Base-by-base conservation (phyloP, 2,797 vertebrate genomes). In the Microcaecilia unicolor region DNA sequence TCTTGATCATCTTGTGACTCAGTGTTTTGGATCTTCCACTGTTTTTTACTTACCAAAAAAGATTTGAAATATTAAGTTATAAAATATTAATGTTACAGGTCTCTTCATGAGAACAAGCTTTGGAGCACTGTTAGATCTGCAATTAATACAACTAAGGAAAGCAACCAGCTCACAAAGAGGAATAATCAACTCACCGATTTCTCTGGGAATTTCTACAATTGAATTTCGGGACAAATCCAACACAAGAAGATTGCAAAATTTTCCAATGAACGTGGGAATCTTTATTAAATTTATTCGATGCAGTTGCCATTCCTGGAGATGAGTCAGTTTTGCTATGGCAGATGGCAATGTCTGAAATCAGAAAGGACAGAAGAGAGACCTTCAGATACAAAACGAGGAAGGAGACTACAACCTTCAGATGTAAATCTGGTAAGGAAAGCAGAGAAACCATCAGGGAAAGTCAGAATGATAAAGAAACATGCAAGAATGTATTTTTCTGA, bases 301-400 rank as follows among this genome's bases (percentile, higher is more conserved):
- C 41, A 98, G 77, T 43, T 94, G 92, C 92, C 91, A 96, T 55
- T 96, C 92, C 58, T 98, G 92, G 18, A 95, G 76, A 10, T 97
- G 85, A 26, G 38, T 61, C 31, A 98, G 51, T 65, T 89, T 92
- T 48, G 89, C 25, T 48, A 98, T 65, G 28, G 85, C 90, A 1
- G 73, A 64, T 8, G 95, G 95, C 22, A 98, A 64, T 4, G 70
- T 72, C 92, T 95, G 57, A 28, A 51, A 5, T 15, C 11, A 51
- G 15, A 59, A 25, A 25, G 7, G 23, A 60, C 66, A 58, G 2
- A 34, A 1, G 20, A 38, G 15, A 36, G 16, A 43, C 16, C 3
- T 49, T 24, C 33, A 5, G 16, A 8, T 21, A 14, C 8, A 22
- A 15, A 3, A 32, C 26, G 20, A 34, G 24, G 10, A 41, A 4